Evolutionary conservation across 2,888 invertebrate genomes (phyloP), one percentile per base, ranked within the genome.

Genomic region (Neoascia interrupta): DNA sequence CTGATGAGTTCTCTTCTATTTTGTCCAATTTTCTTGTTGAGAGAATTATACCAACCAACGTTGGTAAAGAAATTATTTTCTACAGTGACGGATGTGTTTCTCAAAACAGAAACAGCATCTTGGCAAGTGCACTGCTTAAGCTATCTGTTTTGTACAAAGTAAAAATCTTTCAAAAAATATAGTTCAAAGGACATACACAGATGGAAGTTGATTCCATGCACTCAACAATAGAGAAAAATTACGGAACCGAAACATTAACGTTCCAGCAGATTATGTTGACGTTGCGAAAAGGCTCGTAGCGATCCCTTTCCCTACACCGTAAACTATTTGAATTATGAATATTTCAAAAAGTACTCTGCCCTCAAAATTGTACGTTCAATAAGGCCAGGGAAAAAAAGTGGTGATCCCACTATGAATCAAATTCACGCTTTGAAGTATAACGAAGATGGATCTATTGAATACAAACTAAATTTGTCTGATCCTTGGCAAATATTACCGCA

Each of bases 171-270:
- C 60, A 60, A 69, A 43, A 69, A 41, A 60, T 60, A 26, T n/a
- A n/a, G n/a, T n/a, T n/a, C n/a, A n/a, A n/a, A 11, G 11, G 34
- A 45, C 58, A 60, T n/a, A 60, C 47, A 4, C 49, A 41, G 36
- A 63, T 61, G 49, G 49, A 63, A 41, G 61, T 51, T 5, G 51
- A 53, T 43, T 51, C 41, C 0, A 63, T 63, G 53, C 64, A 53
- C 23, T 43, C 53, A n/a, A 26, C 13, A 10, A 36, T 64, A 1
- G 43, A 64, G 43, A 53, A n/a, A 43, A 53, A 64, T 31, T 63
- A 1, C 21, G 31, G 1, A 63, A 51, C 16, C 19, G 34, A 49
- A 31, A 31, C n/a, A 47, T 61, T 18, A 61, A 61, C 16, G 37
- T 61, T 28, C 19, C 26, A 39, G 47, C 37, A 19, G 26, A 49